Conservation (phyloP, 2,113 vertebrate species). For the Gopherus evgoodei region DNA sequence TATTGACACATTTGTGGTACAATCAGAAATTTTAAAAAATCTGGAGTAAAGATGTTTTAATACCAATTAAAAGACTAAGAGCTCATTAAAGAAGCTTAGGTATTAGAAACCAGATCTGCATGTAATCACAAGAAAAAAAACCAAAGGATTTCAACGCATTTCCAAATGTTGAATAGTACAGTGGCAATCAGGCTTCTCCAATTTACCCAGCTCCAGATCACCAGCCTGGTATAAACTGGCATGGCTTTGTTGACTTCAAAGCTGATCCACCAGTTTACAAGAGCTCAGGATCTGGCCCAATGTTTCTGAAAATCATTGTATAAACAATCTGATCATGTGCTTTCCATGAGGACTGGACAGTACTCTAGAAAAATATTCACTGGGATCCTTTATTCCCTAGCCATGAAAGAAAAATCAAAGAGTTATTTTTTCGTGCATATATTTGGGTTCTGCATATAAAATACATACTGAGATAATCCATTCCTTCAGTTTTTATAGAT, state of each 20-base stretch:
- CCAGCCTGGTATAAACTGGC: conserved; percentile 33
- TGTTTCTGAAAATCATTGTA: too few relatives aligned
- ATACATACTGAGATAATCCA: too few relatives aligned
- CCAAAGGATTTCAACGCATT: conserved; percentile 21
- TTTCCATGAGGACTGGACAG: conserved; percentile 29
- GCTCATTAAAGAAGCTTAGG: conserved; percentile 45
- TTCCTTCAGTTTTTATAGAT: too few relatives aligned
- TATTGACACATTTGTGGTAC: conserved; percentile 53
- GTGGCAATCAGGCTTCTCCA: conserved; percentile 38
- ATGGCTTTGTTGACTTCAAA: conserved; percentile 32
- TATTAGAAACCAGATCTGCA: conserved; percentile 36
- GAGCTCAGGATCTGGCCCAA: background rate
- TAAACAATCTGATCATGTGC: background rate
- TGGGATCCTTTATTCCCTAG: background rate
- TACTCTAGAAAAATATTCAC: conserved; percentile 5
- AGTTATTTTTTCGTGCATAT: too few relatives aligned
- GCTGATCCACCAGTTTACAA: background rate
- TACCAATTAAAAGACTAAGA: conserved; percentile 37
- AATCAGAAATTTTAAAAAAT: conserved; percentile 50
- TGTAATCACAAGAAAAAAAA: background rate
- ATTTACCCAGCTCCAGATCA: conserved; percentile 22
- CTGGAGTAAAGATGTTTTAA: conserved; percentile 42
- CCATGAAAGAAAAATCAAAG: background rate
- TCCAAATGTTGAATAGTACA: conserved; percentile 15
- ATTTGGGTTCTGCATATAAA: too few relatives aligned